Percentiles rank a stretch among this genome's conserved stretches.
These are phyloP conservation scores for Pasiphila rectangulata DNA, from an alignment of 2,888 invertebrate species.

Conservation along the genomic window DNA sequence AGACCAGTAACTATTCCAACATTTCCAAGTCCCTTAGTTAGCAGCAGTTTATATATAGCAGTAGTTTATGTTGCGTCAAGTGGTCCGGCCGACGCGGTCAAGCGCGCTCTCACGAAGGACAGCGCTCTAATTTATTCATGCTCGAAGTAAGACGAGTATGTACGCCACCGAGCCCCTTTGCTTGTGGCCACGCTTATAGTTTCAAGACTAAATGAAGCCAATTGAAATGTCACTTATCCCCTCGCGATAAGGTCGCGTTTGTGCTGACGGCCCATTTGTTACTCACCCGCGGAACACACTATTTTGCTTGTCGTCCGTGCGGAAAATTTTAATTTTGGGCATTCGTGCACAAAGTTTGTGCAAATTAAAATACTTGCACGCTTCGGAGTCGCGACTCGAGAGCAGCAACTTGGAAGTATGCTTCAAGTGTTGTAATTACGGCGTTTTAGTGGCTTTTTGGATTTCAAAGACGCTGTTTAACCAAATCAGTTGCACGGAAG, in stretches of 20 bases:
- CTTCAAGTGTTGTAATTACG: conserved; percentile 10
- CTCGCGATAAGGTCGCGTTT: conserved; percentile 19
- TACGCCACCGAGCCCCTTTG: conserved; percentile 20
- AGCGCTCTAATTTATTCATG: conserved; percentile 2
- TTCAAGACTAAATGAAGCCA: conserved; percentile 12
- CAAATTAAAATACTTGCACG: conserved; percentile 24
- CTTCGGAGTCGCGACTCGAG: conserved; percentile 3
- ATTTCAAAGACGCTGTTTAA: neutral
- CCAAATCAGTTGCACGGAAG: neutral
- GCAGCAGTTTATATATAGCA: too few relatives aligned
- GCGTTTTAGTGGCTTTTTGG: conserved; percentile 11
- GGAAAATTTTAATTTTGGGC: conserved; percentile 24
- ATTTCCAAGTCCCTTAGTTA: too few relatives aligned
- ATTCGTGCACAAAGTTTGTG: conserved; percentile 13
- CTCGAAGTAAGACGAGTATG: conserved; percentile 4
- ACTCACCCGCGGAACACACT: conserved; percentile 14
- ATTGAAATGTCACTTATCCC: conserved; percentile 23
- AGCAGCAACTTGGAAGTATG: conserved; percentile 16
- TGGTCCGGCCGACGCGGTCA: too few relatives aligned
- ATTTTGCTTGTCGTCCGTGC: conserved; percentile 18
- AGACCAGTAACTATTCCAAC: too few relatives aligned
- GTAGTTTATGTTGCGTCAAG: too few relatives aligned
- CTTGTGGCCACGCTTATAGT: conserved; percentile 18
- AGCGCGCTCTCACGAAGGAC: neutral
- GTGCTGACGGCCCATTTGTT: conserved; percentile 13